These are phyloP conservation scores for Caenorhabditis virilis DNA, from an alignment of 2,888 invertebrate genomes.

Conservation along the genomic window DNA sequence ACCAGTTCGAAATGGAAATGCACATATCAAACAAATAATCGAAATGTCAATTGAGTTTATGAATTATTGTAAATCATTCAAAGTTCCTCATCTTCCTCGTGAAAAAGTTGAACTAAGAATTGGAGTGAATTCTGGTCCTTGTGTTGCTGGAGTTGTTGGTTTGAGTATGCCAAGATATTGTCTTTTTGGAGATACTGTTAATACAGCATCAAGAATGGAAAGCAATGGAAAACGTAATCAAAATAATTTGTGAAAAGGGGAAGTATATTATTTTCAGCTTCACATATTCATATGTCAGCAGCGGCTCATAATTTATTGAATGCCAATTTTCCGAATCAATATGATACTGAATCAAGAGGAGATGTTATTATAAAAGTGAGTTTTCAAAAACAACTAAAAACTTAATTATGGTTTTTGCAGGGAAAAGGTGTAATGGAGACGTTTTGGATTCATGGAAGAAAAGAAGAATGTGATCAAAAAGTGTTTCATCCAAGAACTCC, in stretches of 20 bases:
- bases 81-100: slow-evolving; percentile 54
- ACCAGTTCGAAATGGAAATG: slow-evolving; percentile 56
- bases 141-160: slow-evolving; percentile 53
- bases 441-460: slow-evolving; percentile 22
- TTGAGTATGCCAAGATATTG: slow-evolving; percentile 60
- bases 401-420: no score
- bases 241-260: background rate
- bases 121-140: slow-evolving; percentile 51
- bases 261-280: slow-evolving; percentile 10
- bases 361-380: slow-evolving; percentile 59
- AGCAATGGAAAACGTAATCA: slow-evolving; percentile 57
- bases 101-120: slow-evolving; percentile 57
- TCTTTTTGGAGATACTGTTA: slow-evolving; percentile 61
- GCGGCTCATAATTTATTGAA: slow-evolving; percentile 45
- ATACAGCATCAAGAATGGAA: slow-evolving; percentile 62
- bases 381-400: no score
- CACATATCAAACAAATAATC: slow-evolving; percentile 25
- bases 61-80: slow-evolving; percentile 31
- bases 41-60: slow-evolving; percentile 47
- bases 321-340: slow-evolving; percentile 47
- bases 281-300: slow-evolving; percentile 51
- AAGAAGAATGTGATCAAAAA: slow-evolving; percentile 2
- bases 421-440: slow-evolving; percentile 10
- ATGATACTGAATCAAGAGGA: slow-evolving; percentile 53
- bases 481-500: slow-evolving; percentile 14